A percentile compares a stretch with the other conserved stretches of the same genome.
Evolutionary conservation across 2,888 invertebrate species (phyloP).

Genomic region (Agelastica alni): DNA sequence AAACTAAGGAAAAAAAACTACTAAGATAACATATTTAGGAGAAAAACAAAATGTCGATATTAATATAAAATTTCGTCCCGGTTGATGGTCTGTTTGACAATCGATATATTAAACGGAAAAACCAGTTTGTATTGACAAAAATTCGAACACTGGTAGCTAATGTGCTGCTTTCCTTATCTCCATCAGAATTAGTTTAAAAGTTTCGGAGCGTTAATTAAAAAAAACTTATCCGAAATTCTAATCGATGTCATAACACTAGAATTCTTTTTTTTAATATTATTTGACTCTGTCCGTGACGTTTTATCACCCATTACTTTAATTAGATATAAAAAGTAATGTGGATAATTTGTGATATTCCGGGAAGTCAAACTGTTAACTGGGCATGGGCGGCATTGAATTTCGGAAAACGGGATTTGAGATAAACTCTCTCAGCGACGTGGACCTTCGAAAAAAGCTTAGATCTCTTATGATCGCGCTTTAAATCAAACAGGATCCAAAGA

Average conservation of each 20-base stretch:
- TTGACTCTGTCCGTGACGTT: constrained; percentile 40
- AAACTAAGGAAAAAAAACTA: no score
- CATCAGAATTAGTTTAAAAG: constrained; percentile 49
- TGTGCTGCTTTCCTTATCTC: constrained; percentile 43
- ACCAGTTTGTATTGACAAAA: no score
- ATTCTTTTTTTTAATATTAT: constrained; percentile 46
- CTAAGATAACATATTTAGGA: no score
- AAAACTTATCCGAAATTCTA: constrained; percentile 34
- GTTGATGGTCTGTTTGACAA: no score
- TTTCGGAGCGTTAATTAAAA: constrained; percentile 48
- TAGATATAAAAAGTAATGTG: constrained; percentile 30
- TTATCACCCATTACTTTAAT: constrained; percentile 44
- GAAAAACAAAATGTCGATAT: no score
- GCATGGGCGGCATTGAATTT: constrained; percentile 13
- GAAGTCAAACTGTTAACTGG: constrained; percentile 19
- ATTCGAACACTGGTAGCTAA: constrained; percentile 50
- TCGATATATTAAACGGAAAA: no score
- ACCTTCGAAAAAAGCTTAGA: no score
- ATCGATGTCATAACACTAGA: constrained; percentile 44
- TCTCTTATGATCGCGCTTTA: no score
- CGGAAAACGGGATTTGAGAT: neutral
- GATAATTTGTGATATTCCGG: constrained; percentile 21
- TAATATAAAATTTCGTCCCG: no score
- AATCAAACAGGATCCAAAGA: no score
- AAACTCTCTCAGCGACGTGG: neutral